Base-by-base conservation (phyloP, 35 echinoderm and acorn worm species). In the Amphiura filiformis region DNA sequence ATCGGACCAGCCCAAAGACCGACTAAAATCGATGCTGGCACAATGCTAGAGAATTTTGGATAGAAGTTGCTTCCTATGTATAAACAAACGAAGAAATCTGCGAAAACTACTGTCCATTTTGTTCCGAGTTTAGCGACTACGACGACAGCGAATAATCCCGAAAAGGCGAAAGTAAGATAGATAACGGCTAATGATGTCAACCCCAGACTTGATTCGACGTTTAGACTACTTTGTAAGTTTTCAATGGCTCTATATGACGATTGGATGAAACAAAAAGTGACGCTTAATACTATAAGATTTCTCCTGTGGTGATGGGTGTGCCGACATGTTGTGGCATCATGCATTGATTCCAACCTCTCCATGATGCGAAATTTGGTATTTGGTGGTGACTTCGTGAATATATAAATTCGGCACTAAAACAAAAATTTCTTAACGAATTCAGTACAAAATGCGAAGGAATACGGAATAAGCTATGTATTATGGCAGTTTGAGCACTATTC, bases 241-340 rank as follows among this genome's bases (percentile, higher is more conserved):
- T 70, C 61, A 70, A 70, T 70, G 15, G 61, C 61, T 70, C 61
- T 18, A n/a, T 15, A 70, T 3, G 61, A 70, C 28, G 61, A 70
- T n/a, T 70, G 61, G 61, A 70, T 70, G 61, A 70, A 70, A 70
- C 61, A 70, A 70, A 70, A 70, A 3, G 61, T 70, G 7, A 70
- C 4, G 28, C 61, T 70, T 23, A 70, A 70, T 3, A 30, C 61
- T 11, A 70, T 70, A 3, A 70, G 28, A 23, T 70, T 70, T 23
- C 61, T 18, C 61, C 61, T 70, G 61, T 70, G 61, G 26, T 70
- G 61, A 70, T 70, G 61, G 4, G 61, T 70, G 61, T 70, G 61
- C 26, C 61, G 61, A 30, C 61, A 70, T 18, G 26, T 70, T 17
- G 41, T 4, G 41, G 5, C 41, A 47, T 47, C 41, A n/a, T n/a